Conservation (phyloP, 2,113 vertebrate genomes). For the Pygoscelis adeliae region DNA sequence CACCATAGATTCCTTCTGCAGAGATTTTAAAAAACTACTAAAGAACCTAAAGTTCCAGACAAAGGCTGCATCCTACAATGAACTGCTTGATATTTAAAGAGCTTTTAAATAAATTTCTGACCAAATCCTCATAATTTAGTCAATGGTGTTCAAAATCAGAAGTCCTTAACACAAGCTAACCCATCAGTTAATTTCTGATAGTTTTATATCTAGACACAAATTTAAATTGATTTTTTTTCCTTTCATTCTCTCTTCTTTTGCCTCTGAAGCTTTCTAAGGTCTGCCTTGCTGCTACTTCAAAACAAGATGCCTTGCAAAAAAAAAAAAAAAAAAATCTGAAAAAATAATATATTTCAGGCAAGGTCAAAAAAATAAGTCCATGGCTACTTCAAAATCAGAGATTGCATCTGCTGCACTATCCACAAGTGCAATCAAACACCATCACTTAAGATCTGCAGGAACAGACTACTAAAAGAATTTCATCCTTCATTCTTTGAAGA, state of each 20-base stretch:
- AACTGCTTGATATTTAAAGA: neutral
- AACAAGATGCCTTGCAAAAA: neutral
- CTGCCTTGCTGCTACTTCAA: neutral
- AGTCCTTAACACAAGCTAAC: neutral
- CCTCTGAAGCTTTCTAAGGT: neutral
- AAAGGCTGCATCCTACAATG: neutral
- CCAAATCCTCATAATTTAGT: neutral
- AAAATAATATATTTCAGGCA: neutral
- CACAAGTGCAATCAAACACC: neutral
- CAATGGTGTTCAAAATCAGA: neutral
- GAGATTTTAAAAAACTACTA: neutral
- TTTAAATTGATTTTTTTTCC: neutral
- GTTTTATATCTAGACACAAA: neutral
- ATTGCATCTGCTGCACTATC: neutral
- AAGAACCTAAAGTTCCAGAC: neutral
- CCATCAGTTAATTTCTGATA: neutral
- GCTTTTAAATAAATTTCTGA: neutral
- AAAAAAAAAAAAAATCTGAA: neutral
- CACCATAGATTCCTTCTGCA: neutral
- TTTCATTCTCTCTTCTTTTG: neutral
- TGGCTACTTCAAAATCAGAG: neutral
- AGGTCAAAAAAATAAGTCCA: neutral
- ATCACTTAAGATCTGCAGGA: neutral
- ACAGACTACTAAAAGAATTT: neutral
- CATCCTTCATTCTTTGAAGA: neutral